Evolutionary conservation across 2,113 vertebrate genomes (phyloP).

Genomic region (Chunga burmeisteri): DNA sequence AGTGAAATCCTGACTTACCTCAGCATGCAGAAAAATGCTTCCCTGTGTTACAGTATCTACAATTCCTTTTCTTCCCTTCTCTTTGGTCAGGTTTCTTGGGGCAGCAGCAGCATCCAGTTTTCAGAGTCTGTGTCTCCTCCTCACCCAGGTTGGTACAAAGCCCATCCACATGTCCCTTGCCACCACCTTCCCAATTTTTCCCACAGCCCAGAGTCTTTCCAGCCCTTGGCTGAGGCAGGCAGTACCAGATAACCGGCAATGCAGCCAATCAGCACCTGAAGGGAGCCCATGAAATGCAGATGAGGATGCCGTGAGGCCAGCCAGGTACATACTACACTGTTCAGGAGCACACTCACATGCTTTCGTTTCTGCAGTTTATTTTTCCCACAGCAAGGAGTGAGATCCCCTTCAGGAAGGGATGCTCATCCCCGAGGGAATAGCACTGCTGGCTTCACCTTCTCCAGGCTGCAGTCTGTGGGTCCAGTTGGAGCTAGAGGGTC

Average conservation of each 20-base stretch:
- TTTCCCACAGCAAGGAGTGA: not conserved
- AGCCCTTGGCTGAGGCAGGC: slow-evolving; percentile 31
- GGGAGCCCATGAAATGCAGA: slow-evolving; percentile 38
- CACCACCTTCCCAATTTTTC: slow-evolving; percentile 5
- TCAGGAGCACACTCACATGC: not conserved
- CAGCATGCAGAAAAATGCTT: not conserved
- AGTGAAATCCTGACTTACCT: slow-evolving; percentile 62
- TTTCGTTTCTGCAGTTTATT: not conserved
- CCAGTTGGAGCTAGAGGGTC: not conserved
- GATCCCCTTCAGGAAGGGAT: not conserved
- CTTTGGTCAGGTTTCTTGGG: slow-evolving; percentile 77
- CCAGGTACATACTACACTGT: not conserved
- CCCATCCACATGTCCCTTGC: not conserved
- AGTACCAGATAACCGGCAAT: slow-evolving; percentile 41
- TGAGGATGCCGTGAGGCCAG: slow-evolving; percentile 29
- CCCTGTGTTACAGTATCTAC: not conserved
- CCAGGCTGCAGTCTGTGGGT: not conserved
- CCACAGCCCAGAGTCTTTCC: not conserved
- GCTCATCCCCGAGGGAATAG: not conserved
- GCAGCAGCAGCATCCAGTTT: slow-evolving; percentile 60
- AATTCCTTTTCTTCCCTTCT: slow-evolving; percentile 12
- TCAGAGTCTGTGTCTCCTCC: slow-evolving; percentile 74
- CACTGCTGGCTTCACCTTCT: not conserved
- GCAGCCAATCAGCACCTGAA: slow-evolving; percentile 65
- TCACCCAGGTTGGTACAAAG: slow-evolving; percentile 81